Evolutionary conservation across 2,888 invertebrate genomes (phyloP).

Genomic region (Gymnoscelis rufifasciata): DNA sequence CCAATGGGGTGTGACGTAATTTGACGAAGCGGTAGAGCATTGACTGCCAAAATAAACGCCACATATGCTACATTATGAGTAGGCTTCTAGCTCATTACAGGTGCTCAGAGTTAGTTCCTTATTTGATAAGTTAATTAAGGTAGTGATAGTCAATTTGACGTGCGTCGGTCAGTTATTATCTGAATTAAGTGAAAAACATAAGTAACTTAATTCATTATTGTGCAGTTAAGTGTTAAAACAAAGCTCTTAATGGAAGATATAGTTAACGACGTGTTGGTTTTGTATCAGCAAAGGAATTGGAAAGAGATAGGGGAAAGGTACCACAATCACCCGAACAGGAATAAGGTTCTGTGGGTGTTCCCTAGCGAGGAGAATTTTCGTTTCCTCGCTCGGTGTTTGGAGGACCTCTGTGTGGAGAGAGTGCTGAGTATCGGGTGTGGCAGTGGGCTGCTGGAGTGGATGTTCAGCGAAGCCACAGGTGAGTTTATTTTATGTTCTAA

Average conservation of each 20-base stretch:
- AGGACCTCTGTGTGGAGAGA: slow-evolving; percentile 60
- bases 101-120: neutral
- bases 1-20: slow-evolving; percentile 26
- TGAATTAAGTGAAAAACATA: no score
- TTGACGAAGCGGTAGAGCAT: slow-evolving; percentile 26
- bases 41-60: slow-evolving; percentile 33
- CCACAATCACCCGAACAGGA: slow-evolving; percentile 71
- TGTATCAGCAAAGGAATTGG: slow-evolving; percentile 71
- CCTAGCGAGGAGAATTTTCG: slow-evolving; percentile 82
- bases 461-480: slow-evolving; percentile 83
- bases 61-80: slow-evolving; percentile 7
- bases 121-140: no score
- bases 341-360: slow-evolving; percentile 85
- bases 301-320: slow-evolving; percentile 61
- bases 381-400: slow-evolving; percentile 74
- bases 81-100: neutral
- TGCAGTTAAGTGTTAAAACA: no score
- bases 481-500: slow-evolving; percentile 29
- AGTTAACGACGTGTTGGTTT: slow-evolving; percentile 50
- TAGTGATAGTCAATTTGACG: no score
- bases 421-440: slow-evolving; percentile 88
- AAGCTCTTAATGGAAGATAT: slow-evolving; percentile 69
- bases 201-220: no score
- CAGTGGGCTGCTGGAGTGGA: slow-evolving; percentile 90
- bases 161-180: no score